Evolutionary conservation across 1,140 invertebrate species (phyloP).

Genomic region (Microplitis demolitor): DNA sequence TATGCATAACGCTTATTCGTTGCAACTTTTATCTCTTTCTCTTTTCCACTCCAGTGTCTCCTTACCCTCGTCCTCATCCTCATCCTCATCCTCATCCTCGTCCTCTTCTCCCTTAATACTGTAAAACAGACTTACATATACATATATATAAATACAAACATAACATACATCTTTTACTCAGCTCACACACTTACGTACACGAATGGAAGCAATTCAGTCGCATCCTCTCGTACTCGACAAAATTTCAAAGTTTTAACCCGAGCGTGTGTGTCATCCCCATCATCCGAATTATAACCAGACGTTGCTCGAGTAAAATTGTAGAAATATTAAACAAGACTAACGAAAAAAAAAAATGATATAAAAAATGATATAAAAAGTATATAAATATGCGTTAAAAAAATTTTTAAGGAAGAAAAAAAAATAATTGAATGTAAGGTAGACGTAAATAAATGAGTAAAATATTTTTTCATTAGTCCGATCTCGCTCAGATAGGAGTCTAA

Average conservation of each 20-base stretch:
- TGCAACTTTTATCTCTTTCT: conserved; percentile 7
- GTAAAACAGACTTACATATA: too few species aligned
- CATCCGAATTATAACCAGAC: conserved; percentile 43
- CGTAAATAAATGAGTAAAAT: background rate
- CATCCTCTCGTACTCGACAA: conserved; percentile 21
- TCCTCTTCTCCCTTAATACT: background rate
- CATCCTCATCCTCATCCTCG: background rate
- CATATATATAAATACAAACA: too few species aligned
- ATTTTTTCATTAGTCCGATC: conserved; percentile 6
- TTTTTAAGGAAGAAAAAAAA: background rate
- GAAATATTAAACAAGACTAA: too few species aligned
- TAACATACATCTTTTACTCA: background rate
- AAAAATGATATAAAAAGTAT: too few species aligned
- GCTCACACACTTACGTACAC: background rate
- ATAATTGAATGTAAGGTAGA: too few species aligned
- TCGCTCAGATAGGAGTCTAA: background rate
- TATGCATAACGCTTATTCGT: conserved; percentile 30
- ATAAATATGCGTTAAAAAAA: background rate
- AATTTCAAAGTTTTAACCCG: conserved; percentile 46
- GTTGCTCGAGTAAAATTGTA: background rate
- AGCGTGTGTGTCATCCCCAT: conserved; percentile 46
- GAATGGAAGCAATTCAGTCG: conserved; percentile 3
- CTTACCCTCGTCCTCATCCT: too few species aligned
- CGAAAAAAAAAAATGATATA: too few species aligned
- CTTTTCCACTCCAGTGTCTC: too few species aligned